These are phyloP conservation scores for Catharus fuscescens DNA, from an alignment of 2,113 vertebrate species.

Conservation along the genomic window DNA sequence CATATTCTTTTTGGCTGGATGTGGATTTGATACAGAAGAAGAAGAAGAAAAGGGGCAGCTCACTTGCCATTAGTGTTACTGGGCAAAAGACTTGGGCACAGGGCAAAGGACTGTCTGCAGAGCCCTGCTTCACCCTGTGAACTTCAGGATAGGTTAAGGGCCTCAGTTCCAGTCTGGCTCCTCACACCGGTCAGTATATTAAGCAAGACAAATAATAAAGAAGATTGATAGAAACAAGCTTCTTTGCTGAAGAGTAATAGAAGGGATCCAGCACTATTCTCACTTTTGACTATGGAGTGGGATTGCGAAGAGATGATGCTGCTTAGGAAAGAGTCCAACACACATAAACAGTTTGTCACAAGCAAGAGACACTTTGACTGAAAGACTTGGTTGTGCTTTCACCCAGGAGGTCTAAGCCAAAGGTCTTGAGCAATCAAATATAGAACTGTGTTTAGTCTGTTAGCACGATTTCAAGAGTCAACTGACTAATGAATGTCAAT, in stretches of 20 bases:
- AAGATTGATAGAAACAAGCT: background rate
- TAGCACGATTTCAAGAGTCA: background rate
- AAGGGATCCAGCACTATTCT: background rate
- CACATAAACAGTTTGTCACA: conserved; percentile 17
- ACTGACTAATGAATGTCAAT: background rate
- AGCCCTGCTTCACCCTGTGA: background rate
- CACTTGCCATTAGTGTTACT: background rate
- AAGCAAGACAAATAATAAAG: background rate
- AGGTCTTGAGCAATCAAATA: conserved; percentile 24
- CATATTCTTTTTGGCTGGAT: background rate
- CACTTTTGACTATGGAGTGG: background rate
- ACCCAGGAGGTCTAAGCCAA: background rate
- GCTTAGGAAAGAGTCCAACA: conserved; percentile 5
- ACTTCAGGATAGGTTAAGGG: background rate
- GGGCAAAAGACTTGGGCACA: background rate
- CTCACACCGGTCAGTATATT: background rate
- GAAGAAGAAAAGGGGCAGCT: background rate
- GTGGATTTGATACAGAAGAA: background rate
- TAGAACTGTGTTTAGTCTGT: conserved; percentile 25
- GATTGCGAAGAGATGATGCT: background rate
- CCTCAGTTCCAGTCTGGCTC: background rate
- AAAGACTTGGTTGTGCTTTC: conserved; percentile 32
- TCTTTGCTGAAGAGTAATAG: background rate
- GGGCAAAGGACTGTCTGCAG: background rate
- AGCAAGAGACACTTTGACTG: conserved; percentile 15